A percentile compares a stretch with the other conserved stretches of the same genome.
phyloP scores from a whole-genome alignment of 1,140 invertebrate species.

The Aphelinus certus region DNA sequence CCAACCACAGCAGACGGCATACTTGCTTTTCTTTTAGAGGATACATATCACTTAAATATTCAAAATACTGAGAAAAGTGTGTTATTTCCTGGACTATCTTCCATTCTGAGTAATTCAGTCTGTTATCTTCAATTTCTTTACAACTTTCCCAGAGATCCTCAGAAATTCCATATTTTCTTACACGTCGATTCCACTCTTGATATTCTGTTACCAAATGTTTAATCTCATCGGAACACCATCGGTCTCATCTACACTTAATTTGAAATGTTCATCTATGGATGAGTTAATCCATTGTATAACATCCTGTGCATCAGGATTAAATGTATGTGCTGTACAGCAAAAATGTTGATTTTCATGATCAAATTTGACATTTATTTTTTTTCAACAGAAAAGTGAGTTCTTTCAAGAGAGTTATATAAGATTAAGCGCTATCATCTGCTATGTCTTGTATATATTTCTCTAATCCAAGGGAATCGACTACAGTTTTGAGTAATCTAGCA shows the following conservation, averaged over 20 bases:
- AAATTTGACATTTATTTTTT: not conserved
- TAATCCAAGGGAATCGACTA: slow-evolving; percentile 47
- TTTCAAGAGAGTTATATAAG: slow-evolving; percentile 42
- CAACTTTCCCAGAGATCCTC: not conserved
- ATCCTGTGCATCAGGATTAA: slow-evolving; percentile 3
- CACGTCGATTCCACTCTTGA: not conserved
- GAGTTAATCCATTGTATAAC: not conserved
- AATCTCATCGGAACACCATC: not conserved
- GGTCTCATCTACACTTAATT: not conserved
- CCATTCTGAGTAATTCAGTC: not conserved
- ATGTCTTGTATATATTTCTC: slow-evolving; percentile 49
- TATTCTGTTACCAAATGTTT: not conserved
- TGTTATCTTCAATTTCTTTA: not conserved
- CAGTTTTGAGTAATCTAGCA: slow-evolving; percentile 50
- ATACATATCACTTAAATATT: not conserved
- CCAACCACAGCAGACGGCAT: slow-evolving; percentile 8
- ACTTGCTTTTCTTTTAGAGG: not conserved
- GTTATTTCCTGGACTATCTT: not conserved
- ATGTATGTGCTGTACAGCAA: not conserved
- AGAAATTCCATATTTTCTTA: not conserved
- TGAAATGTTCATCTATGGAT: not conserved
- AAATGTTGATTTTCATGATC: slow-evolving; percentile 13
- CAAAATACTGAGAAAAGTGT: not conserved
- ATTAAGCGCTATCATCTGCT: slow-evolving; percentile 43
- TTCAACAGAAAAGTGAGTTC: slow-evolving; percentile 10